These are phyloP conservation scores for Eulithis testata DNA, from an alignment of 2,888 invertebrate genomes.

Conservation along the genomic window DNA sequence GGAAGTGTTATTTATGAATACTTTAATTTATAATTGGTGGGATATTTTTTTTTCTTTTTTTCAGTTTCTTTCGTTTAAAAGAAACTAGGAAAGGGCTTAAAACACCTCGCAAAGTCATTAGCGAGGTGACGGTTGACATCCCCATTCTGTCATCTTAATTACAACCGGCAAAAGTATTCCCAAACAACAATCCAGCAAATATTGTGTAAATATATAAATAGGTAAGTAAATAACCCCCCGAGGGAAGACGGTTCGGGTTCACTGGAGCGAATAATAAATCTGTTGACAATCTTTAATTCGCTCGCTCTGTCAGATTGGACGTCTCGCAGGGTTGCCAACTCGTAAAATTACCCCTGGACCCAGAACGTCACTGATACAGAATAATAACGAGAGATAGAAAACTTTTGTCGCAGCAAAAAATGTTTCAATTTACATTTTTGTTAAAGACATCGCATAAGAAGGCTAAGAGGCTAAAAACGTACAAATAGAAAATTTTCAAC, in stretches of 20 bases:
- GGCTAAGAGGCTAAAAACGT: too few species aligned
- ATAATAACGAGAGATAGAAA: too few species aligned
- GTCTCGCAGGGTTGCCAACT: conserved; percentile 29
- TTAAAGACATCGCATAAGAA: too few species aligned
- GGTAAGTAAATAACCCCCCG: conserved; percentile 58
- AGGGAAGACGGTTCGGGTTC: conserved; percentile 63
- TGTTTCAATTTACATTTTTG: too few species aligned
- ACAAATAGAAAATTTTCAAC: too few species aligned
- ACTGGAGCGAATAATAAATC: conserved; percentile 81
- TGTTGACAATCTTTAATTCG: conserved; percentile 83
- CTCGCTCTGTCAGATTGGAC: conserved; percentile 58
- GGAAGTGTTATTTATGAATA: too few species aligned
- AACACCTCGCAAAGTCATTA: conserved; percentile 33
- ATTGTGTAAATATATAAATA: conserved; percentile 62
- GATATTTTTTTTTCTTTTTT: too few species aligned
- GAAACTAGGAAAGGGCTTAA: background rate
- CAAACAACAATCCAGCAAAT: conserved; percentile 44
- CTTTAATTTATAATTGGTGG: too few species aligned
- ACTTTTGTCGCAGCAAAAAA: too few species aligned
- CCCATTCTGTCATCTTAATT: conserved; percentile 42
- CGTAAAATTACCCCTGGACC: conserved; percentile 28
- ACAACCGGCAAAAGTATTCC: conserved; percentile 45
- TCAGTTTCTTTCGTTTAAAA: too few species aligned
- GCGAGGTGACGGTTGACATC: conserved; percentile 32
- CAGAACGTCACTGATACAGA: background rate